phyloP scores from a whole-genome alignment of 2,888 invertebrate genomes.

The Campoplex nolae region DNA sequence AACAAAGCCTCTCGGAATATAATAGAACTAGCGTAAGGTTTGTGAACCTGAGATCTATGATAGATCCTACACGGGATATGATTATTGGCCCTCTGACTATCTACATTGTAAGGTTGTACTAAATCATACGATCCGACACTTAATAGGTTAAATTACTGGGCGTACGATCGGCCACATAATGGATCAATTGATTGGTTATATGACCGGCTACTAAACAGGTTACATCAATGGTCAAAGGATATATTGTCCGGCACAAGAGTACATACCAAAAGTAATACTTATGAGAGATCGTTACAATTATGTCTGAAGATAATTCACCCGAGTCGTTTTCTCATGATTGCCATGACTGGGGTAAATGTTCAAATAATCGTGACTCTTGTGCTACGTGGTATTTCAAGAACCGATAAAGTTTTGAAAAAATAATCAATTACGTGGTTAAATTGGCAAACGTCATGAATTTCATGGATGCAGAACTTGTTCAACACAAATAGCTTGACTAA shows the following conservation, averaged over 20 bases:
- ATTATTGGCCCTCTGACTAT: not conserved
- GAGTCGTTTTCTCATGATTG: not conserved
- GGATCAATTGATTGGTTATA: not conserved
- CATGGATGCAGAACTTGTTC: not conserved
- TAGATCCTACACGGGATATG: not conserved
- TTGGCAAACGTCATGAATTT: not conserved
- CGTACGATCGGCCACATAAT: not conserved
- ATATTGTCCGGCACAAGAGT: not conserved
- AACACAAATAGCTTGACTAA: not conserved
- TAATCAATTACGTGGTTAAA: not conserved
- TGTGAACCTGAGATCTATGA: not conserved
- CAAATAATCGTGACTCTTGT: not conserved
- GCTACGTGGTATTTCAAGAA: not conserved
- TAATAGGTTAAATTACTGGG: conserved; percentile 2
- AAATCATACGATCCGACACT: conserved; percentile 13
- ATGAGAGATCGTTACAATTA: not conserved
- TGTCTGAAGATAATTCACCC: not conserved
- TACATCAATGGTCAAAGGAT: not conserved
- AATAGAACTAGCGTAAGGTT: not conserved
- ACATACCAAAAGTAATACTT: not conserved
- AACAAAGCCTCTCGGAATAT: not conserved
- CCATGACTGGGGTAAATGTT: not conserved
- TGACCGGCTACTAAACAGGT: not conserved
- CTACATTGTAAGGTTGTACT: not conserved
- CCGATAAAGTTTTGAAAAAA: not conserved